Conservation (phyloP, 2,113 vertebrate species). For the Herpetotheres cachinnans region DNA sequence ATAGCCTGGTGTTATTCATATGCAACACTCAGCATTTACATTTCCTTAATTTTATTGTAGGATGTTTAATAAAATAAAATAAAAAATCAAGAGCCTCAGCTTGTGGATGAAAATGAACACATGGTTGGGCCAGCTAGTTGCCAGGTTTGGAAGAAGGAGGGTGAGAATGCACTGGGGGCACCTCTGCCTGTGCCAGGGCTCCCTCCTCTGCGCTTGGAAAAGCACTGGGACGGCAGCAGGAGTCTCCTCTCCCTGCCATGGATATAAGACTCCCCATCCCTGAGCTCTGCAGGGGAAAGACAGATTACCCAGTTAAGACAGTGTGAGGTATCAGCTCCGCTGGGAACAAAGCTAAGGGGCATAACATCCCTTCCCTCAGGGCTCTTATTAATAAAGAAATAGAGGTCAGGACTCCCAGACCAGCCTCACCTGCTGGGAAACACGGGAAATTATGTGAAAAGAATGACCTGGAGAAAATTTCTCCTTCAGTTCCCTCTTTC, state of each 20-base stretch:
- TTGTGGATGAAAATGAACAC: neutral
- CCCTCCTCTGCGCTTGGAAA: neutral
- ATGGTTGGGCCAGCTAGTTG: neutral
- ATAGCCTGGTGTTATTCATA: neutral
- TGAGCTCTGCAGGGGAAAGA: neutral
- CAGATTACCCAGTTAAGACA: neutral
- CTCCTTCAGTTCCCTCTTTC: neutral
- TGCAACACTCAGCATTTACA: neutral
- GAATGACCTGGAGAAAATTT: neutral
- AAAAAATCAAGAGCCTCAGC: neutral
- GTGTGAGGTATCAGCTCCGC: neutral
- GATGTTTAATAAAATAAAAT: neutral
- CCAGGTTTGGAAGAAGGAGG: neutral
- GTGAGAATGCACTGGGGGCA: rapidly evolving
- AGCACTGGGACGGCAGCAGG: neutral
- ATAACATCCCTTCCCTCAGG: neutral
- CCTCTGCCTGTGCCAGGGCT: rapidly evolving
- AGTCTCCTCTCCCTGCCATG: neutral
- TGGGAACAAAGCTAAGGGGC: neutral
- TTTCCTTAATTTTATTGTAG: neutral
- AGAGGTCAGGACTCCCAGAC: neutral
- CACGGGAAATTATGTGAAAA: neutral
- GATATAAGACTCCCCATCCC: neutral
- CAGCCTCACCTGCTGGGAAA: neutral
- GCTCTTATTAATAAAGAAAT: neutral